Conservation (phyloP, 2,113 vertebrate species). For the Ptilorrhoa leucosticta region DNA sequence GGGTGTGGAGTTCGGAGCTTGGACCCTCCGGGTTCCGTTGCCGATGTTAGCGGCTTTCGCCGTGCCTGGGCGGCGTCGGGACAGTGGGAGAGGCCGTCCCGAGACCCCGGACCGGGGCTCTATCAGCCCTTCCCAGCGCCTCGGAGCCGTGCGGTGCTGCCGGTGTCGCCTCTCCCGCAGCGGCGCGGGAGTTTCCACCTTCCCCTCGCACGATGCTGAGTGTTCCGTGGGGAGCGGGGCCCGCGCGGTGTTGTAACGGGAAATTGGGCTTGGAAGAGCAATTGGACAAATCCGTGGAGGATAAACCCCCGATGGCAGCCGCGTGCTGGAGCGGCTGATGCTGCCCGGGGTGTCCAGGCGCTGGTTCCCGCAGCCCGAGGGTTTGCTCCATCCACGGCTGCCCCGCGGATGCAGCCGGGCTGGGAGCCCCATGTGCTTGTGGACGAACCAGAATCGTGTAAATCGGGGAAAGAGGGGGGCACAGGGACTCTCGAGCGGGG, state of each 20-base stretch:
- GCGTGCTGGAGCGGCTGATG: not conserved
- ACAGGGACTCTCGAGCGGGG: not conserved
- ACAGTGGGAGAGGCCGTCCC: not conserved
- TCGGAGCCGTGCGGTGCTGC: not conserved
- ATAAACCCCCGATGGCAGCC: not conserved
- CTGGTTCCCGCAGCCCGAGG: not conserved
- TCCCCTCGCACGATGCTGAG: not conserved
- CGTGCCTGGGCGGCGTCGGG: not conserved
- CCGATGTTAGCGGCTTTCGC: not conserved
- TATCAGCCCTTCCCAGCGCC: not conserved
- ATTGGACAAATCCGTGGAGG: not conserved
- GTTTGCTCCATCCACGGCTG: not conserved
- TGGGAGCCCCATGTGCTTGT: not conserved
- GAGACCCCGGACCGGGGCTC: not conserved
- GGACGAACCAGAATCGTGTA: not conserved
- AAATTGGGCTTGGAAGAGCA: not conserved
- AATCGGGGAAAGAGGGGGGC: too few relatives aligned
- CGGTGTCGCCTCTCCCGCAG: not conserved
- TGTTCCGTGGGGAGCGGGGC: not conserved
- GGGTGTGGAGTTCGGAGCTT: not conserved
- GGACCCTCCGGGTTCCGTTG: not conserved
- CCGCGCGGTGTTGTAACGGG: not conserved
- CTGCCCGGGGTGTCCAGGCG: not conserved
- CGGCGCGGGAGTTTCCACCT: not conserved
- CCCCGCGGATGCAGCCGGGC: rapidly evolving